These are phyloP conservation scores for Embiotoca jacksoni DNA, from an alignment of 2,113 vertebrate species.

Conservation along the genomic window DNA sequence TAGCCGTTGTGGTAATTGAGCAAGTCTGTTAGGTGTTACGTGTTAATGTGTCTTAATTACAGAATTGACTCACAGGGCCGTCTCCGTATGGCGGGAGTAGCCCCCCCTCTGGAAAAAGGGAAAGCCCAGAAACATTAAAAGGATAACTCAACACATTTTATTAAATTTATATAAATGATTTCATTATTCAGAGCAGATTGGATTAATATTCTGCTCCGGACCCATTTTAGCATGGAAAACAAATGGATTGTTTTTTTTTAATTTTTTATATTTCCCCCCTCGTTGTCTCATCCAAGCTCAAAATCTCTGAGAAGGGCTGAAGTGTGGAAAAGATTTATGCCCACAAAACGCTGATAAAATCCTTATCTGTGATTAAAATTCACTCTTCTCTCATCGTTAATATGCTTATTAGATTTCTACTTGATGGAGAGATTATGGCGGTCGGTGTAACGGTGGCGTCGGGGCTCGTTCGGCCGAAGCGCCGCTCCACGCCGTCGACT, in stretches of 20 bases:
- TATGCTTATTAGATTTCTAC: conserved; percentile 63
- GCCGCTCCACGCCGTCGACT: conserved; percentile 3
- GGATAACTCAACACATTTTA: conserved; percentile 36
- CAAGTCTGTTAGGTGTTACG: conserved; percentile 70
- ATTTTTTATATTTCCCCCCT: not conserved
- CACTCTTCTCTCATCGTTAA: conserved; percentile 63
- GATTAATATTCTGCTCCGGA: conserved; percentile 54
- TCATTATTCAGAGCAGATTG: conserved; percentile 50
- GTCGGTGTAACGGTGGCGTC: conserved; percentile 25
- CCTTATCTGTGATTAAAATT: conserved; percentile 75
- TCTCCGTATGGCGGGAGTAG: not conserved
- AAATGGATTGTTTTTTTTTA: conserved; percentile 44
- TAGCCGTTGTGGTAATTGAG: conserved; percentile 70
- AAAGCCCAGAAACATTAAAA: conserved; percentile 27
- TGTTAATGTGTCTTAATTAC: conserved; percentile 79
- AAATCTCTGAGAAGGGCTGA: conserved; percentile 49
- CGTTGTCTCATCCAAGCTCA: conserved; percentile 3
- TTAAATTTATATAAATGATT: conserved; percentile 63
- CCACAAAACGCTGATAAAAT: conserved; percentile 68
- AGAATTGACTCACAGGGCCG: conserved; percentile 59
- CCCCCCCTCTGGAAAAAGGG: not conserved
- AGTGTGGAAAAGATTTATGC: conserved; percentile 57
- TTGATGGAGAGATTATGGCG: conserved; percentile 56
- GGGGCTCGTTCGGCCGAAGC: conserved; percentile 29
- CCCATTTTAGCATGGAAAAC: conserved; percentile 52